phyloP scores from a whole-genome alignment of 2,113 vertebrate genomes.

The Plectropomus leopardus region DNA sequence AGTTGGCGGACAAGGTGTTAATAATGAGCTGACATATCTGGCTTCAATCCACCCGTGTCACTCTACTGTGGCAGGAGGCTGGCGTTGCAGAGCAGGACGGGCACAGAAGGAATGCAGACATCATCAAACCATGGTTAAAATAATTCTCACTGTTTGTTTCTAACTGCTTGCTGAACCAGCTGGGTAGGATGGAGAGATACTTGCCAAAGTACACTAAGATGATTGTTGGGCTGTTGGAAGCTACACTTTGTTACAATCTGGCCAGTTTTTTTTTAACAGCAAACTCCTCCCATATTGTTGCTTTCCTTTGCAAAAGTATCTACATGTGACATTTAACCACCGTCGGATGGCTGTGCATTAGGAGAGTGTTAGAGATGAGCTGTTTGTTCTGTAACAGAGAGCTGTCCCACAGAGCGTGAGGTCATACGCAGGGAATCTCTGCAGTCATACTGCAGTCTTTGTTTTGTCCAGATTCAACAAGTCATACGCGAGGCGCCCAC shows the following conservation, averaged over 20 bases:
- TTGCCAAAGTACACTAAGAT: slow-evolving; percentile 9
- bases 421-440: slow-evolving; percentile 59
- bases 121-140: slow-evolving; percentile 36
- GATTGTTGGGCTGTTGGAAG: background rate
- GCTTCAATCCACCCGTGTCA: slow-evolving; percentile 58
- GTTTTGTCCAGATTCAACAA: slow-evolving; percentile 63
- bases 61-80: slow-evolving; percentile 32
- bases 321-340: background rate
- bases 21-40: slow-evolving; percentile 72
- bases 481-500: slow-evolving; percentile 27
- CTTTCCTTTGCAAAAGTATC: background rate
- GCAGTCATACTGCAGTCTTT: slow-evolving; percentile 69
- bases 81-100: slow-evolving; percentile 24
- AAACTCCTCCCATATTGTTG: background rate
- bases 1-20: slow-evolving; percentile 65
- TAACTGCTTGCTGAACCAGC: slow-evolving; percentile 32
- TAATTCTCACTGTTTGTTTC: slow-evolving; percentile 15
- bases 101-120: slow-evolving; percentile 41
- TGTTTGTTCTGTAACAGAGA: slow-evolving; percentile 53
- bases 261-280: background rate
- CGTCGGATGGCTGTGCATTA: background rate
- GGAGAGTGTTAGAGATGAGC: slow-evolving; percentile 34
- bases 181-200: background rate
- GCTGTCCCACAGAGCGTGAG: slow-evolving; percentile 51
- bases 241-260: background rate